Percentiles rank a stretch among this genome's conserved stretches.
Evolutionary conservation across 2,888 invertebrate species (phyloP).

Genomic region (Philhelius pedissequus): DNA sequence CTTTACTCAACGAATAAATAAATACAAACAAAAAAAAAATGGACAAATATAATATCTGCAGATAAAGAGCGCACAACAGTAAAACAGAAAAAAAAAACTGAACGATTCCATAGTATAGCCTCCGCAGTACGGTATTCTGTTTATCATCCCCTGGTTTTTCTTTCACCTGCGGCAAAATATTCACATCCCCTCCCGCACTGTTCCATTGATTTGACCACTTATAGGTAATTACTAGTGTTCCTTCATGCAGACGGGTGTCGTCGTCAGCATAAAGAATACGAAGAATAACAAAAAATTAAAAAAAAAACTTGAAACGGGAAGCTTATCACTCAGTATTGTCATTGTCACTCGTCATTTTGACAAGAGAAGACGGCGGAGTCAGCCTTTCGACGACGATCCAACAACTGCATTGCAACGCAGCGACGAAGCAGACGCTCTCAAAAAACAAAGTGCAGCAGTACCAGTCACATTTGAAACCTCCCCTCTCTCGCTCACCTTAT

Average conservation of each 20-base stretch:
- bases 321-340: slow-evolving; percentile 50
- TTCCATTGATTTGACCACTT: slow-evolving; percentile 37
- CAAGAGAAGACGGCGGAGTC: slow-evolving; percentile 31
- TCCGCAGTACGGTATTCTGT: slow-evolving; percentile 48
- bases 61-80: slow-evolving; percentile 19
- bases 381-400: slow-evolving; percentile 3
- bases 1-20: background rate
- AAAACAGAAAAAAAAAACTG: slow-evolving; percentile 11
- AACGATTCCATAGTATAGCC: slow-evolving; percentile 20
- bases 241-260: slow-evolving; percentile 24
- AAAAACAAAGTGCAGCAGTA: slow-evolving; percentile 22
- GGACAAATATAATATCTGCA: slow-evolving; percentile 52
- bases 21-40: slow-evolving; percentile 4
- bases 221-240: slow-evolving; percentile 54
- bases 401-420: slow-evolving; percentile 63
- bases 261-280: slow-evolving; percentile 11
- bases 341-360: slow-evolving; percentile 42
- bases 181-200: background rate
- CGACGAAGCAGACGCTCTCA: slow-evolving; percentile 48
- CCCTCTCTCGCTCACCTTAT: background rate
- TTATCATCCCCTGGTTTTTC: slow-evolving; percentile 37
- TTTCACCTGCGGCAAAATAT: slow-evolving; percentile 48
- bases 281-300: background rate
- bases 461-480: background rate
- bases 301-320: background rate